phyloP scores from a whole-genome alignment of 1,140 invertebrate genomes.

The Acromyrmex echinatior region DNA sequence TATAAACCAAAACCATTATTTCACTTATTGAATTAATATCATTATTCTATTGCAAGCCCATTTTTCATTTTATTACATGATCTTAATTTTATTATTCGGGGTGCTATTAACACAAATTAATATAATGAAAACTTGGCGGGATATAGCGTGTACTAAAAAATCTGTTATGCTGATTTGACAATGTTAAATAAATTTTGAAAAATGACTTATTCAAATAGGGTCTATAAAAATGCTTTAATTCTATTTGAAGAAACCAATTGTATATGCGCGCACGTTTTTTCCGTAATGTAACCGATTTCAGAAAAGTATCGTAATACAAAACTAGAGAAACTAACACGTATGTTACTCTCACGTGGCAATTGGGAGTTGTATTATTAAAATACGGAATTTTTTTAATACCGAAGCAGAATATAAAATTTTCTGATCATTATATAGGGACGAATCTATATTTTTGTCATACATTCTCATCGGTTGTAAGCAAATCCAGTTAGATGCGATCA shows the following conservation, averaged over 20 bases:
- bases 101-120: not conserved
- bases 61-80: constrained; percentile 1
- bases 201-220: not conserved
- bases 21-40: constrained; percentile 4
- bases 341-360: not conserved
- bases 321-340: not conserved
- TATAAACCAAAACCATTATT: constrained; percentile 1
- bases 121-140: not conserved
- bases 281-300: constrained; percentile 51
- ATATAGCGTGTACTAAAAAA: not conserved
- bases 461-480: not conserved
- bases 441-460: constrained; percentile 19
- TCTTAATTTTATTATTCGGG: constrained; percentile 2
- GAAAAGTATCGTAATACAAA: constrained; percentile 51
- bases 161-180: constrained; percentile 1
- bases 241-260: constrained; percentile 34
- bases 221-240: constrained; percentile 15
- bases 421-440: not conserved
- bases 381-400: not conserved
- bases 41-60: constrained; percentile 4
- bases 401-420: constrained; percentile 11
- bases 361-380: not conserved
- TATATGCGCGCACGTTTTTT: not conserved
- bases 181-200: constrained; percentile 2
- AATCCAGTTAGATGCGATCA: not conserved